Base-by-base conservation (phyloP, 2,888 invertebrate genomes). In the Gnatocerus cornutus region DNA sequence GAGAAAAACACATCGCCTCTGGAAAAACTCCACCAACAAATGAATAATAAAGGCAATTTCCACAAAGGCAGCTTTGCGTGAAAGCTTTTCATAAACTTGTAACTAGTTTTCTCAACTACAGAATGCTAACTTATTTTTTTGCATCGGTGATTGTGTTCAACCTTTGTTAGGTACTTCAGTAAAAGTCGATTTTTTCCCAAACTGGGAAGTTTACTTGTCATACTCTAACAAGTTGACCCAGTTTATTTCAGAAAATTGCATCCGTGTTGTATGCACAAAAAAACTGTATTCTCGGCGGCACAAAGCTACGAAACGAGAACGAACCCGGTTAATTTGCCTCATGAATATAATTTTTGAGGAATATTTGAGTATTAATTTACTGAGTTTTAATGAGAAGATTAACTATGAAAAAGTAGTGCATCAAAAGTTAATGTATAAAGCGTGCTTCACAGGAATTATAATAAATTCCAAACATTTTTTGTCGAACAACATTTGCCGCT, bases 21-120 rank as follows among this genome's bases (percentile, higher is more conserved):
- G 50, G 14, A 53, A 53, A 53, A 48, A 48, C 33, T 37, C 39
- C 1, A 1, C 48, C 48, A 61, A 61, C 46, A 59, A 46, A 59
- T 52, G 52, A 43, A 61, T 67, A 62, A 62, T 37, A 45, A 62
- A 61, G 61, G 50, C 48, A 61, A 61, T 61, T 50, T 61, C n/a
- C 27, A 37, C 53, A 43, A 61, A 68, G 61, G 61, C 61, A 53
- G 45, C 53, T 63, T 63, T 63, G 50, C 56, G 52, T 68, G 62
- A 63, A 63, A 58, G 43, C 63, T 48, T 68, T 68, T 68, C 68
- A 68, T 68, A 68, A 62, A 68, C 68, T 69, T 64, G 58, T 55
- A 69, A 64, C 52, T 56, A 69, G 68, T 63, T 69, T 56, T 7
- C 56, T 41, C 52, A 55, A 68, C 46, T 59, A 52, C 53, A 55